Base-by-base conservation (phyloP, 1,140 invertebrate genomes). In the Dufourea novaeangliae region DNA sequence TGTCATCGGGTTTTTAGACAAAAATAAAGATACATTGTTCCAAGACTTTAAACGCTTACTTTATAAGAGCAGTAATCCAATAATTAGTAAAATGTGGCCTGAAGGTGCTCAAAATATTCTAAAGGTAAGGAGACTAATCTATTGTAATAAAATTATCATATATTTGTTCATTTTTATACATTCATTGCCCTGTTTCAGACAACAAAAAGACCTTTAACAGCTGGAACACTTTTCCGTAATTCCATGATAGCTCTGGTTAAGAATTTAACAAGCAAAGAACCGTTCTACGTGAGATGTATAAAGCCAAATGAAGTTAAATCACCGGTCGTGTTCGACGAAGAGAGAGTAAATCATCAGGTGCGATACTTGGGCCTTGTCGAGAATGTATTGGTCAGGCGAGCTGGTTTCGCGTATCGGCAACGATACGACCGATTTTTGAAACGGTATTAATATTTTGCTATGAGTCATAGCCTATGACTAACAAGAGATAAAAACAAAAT, bases 221-320 rank as follows among this genome's bases (percentile, higher is more conserved):
- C 98, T 39, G 98, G 97, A 37, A 97, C 97, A 1, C 93, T 98
- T 44, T 99, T 99, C 94, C 97, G 98, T 90, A 97, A 96, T 86
- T 99, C 98, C 2, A 99, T 99, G 96, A 93, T 97, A 67, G 95
- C 96, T 37, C 93, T 99, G 32, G 97, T 99, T 2, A 95, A 96
- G 62, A 98, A 97, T 62, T 92, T 99, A 81, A 95, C 95, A 12
- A 96, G 95, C 88, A 99, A 99, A 93, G 97, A 98, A 87, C 98
- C 98, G 1, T 98, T 98, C 92, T 99, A 99, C 93, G 97, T 99
- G n/a, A 94, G 98, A 57, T 99, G 98, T 89, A 95, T 98, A 80
- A 99, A 99, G 90, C 98, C 98, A 14, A 99, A 99, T 90, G 97
- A 98, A 85, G 94, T 96, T 11, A 99, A 99, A 93, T 96, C 97